These are phyloP conservation scores for Rhizomys pruinosus DNA, from an alignment of 2,113 vertebrate genomes.

Conservation along the genomic window DNA sequence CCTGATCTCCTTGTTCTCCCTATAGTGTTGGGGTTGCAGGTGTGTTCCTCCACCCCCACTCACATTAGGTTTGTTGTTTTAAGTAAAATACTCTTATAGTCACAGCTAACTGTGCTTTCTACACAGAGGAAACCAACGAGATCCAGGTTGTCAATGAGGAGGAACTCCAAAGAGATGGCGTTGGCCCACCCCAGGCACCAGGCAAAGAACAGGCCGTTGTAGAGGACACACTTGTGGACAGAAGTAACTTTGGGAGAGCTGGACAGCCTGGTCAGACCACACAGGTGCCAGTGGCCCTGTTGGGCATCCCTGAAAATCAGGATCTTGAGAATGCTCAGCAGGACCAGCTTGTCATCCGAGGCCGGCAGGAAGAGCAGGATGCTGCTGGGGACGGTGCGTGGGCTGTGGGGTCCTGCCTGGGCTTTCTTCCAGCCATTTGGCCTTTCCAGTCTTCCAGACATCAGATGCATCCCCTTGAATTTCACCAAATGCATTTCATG, in stretches of 20 bases:
- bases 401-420: background rate
- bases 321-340: constrained; percentile 81
- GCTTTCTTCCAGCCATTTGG: accelerated
- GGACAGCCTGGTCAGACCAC: background rate
- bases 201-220: constrained; percentile 27
- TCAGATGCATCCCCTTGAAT: background rate
- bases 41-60: background rate
- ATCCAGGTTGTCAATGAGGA: constrained; percentile 42
- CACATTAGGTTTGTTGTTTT: background rate
- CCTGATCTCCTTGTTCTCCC: background rate
- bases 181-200: background rate
- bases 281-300: background rate
- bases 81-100: background rate
- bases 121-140: constrained; percentile 74
- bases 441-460: accelerated
- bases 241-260: accelerated
- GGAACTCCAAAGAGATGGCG: constrained; percentile 45
- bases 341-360: constrained; percentile 81
- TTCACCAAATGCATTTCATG: background rate
- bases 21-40: background rate
- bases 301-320: constrained; percentile 56
- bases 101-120: background rate
- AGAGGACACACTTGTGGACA: accelerated
- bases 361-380: constrained; percentile 61
- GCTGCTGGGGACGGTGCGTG: constrained; percentile 76